These are phyloP conservation scores for Ctenochaetus hawaiiensis DNA, from an alignment of 2,797 vertebrate species.

Conservation along the genomic window DNA sequence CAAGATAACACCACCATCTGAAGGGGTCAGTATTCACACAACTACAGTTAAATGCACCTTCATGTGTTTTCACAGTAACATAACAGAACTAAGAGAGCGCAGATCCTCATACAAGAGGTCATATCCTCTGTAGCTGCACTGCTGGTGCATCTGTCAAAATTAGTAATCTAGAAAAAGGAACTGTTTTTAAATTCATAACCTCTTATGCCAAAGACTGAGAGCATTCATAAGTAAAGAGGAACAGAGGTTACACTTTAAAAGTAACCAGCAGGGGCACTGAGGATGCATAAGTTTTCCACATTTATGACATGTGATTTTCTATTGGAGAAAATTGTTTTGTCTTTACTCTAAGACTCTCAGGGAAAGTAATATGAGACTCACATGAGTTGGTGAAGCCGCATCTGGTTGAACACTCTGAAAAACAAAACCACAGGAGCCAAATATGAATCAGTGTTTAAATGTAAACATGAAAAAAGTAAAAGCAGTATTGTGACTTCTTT, in stretches of 20 bases:
- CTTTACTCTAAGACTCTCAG: neutral
- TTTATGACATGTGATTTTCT: neutral
- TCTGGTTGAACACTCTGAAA: slow-evolving; percentile 98
- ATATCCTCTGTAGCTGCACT: neutral
- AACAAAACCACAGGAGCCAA: slow-evolving; percentile 63
- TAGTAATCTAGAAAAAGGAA: slow-evolving; percentile 9
- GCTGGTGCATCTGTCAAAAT: slow-evolving; percentile 1
- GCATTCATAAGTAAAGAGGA: neutral
- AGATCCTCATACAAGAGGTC: neutral
- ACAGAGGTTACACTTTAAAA: neutral
- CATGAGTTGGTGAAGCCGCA: slow-evolving; percentile 96
- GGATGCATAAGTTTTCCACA: neutral
- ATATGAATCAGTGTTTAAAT: neutral
- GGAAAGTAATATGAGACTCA: slow-evolving; percentile 83
- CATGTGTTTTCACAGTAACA: neutral
- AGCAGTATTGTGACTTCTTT: neutral
- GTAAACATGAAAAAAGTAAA: neutral
- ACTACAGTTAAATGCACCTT: neutral
- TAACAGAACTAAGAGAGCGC: neutral
- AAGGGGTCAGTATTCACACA: neutral
- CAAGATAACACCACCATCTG: neutral
- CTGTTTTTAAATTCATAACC: neutral
- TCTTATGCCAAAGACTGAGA: neutral
- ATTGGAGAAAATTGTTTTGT: neutral
- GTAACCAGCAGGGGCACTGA: neutral